Evolutionary conservation across 2,797 vertebrate genomes (phyloP), one percentile per base, ranked within the genome.

Genomic region (Pipistrellus pipistrellus): DNA sequence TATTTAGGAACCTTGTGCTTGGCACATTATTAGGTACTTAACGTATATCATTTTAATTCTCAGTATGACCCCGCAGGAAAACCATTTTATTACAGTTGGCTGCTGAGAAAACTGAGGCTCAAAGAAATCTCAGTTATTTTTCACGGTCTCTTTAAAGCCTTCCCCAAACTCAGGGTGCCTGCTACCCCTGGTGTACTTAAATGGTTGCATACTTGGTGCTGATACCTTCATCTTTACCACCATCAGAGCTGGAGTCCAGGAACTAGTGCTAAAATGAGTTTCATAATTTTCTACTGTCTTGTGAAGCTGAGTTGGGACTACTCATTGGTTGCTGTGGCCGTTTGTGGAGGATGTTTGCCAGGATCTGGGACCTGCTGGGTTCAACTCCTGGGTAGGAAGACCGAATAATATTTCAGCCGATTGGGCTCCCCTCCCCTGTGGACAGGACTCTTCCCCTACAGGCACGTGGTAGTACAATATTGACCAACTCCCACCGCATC

Each of bases 1-100:
- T 57, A 73, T 5, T 85, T 85, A 35, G 15, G n/a, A 25, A 44
- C 20, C 18, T 21, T 72, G 7, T 57, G 3, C 18, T 59, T 41
- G 30, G 2, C 9, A 90, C 30, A 32, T 83, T 85, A 62, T 51
- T 94, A 73, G 18, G 3, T 48, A n/a, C 10, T 59, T 51, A 27
- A 44, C 4, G 55, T 48, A 27, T 10, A 44, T 57, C 35, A 72
- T 48, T 93, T 95, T 73, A 66, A 66, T 85, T 89, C 30, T 76
- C 2, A 85, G 14, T 57, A n/a, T 20, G 10, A 41, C 30, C 2
- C 2, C 17, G 2, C 7, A 93, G 35, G 15, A 59, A 91, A 51
- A 15, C 10, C 4, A 46, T 88, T 91, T 69, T 73, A 21, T 81
- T 15, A 30, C 32, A 93, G 10, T 48, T 75, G 90, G 8, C 21